These are phyloP conservation scores for Noctua fimbriata DNA, from an alignment of 2,888 invertebrate genomes.

Conservation along the genomic window DNA sequence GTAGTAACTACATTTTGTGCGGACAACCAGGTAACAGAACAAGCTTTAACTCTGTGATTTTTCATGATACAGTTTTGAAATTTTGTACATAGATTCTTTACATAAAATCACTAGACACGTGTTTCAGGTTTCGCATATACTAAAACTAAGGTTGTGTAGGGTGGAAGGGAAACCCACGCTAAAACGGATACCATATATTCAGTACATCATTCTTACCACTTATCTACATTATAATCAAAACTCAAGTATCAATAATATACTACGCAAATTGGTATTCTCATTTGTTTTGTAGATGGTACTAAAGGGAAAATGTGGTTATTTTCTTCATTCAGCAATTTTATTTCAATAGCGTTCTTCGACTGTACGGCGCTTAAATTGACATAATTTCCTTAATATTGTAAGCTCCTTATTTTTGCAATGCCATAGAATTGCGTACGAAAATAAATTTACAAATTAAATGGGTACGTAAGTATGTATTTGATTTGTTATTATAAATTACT, in stretches of 20 bases:
- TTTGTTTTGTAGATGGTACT: conserved; percentile 24
- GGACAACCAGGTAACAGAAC: too few relatives aligned
- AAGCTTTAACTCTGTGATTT: too few relatives aligned
- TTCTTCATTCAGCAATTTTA: conserved; percentile 26
- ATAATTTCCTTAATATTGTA: conserved; percentile 36
- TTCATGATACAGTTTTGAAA: too few relatives aligned
- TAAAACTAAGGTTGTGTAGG: too few relatives aligned
- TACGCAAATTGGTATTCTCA: conserved; percentile 2
- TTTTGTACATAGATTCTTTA: too few relatives aligned
- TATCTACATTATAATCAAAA: too few relatives aligned
- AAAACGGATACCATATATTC: too few relatives aligned
- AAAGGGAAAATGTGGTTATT: conserved; percentile 23
- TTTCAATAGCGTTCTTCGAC: conserved; percentile 29
- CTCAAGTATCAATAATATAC: neutral
- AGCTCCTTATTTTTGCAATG: conserved; percentile 48
- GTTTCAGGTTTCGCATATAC: too few relatives aligned
- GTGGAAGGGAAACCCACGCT: too few relatives aligned
- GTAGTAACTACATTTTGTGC: too few relatives aligned
- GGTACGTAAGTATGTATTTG: neutral
- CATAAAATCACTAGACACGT: too few relatives aligned
- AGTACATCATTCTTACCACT: too few relatives aligned
- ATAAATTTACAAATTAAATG: conserved; percentile 2
- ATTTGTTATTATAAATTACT: neutral
- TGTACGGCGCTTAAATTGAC: conserved; percentile 30
- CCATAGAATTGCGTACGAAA: conserved; percentile 11